These are phyloP conservation scores for Crenichthys baileyi DNA, from an alignment of 2,797 vertebrate genomes.

Conservation along the genomic window DNA sequence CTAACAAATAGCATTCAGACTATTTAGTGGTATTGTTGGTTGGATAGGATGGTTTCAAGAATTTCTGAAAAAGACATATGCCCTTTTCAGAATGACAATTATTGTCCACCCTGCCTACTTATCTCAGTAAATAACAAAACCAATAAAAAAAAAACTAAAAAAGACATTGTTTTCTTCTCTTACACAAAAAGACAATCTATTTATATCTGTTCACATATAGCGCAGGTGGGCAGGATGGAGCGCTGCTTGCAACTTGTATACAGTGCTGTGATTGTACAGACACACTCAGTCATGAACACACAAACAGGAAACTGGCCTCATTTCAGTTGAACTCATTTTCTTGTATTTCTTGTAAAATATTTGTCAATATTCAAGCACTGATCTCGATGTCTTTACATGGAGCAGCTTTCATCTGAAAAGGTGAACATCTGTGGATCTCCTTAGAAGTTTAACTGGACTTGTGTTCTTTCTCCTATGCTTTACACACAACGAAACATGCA, in stretches of 20 bases:
- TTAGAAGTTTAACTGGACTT: slow-evolving; percentile 77
- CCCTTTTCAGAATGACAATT: slow-evolving; percentile 78
- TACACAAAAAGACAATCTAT: slow-evolving; percentile 79
- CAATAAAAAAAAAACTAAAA: slow-evolving; percentile 31
- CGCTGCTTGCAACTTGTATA: slow-evolving; percentile 71
- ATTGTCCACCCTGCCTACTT: slow-evolving; percentile 77
- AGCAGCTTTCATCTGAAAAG: slow-evolving; percentile 34
- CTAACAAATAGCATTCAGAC: slow-evolving; percentile 86
- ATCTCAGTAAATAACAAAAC: slow-evolving; percentile 64
- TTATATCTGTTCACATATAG: slow-evolving; percentile 79
- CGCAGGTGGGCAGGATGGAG: slow-evolving; percentile 70
- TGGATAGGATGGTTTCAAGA: slow-evolving; percentile 73
- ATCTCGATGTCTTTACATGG: slow-evolving; percentile 41
- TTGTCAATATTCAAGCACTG: slow-evolving; percentile 51
- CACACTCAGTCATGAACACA: slow-evolving; percentile 67
- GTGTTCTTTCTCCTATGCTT: slow-evolving; percentile 46
- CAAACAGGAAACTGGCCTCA: slow-evolving; percentile 64
- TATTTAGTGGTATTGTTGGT: slow-evolving; percentile 89
- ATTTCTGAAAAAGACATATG: slow-evolving; percentile 63
- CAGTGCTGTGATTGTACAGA: slow-evolving; percentile 81
- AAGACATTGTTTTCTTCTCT: slow-evolving; percentile 72
- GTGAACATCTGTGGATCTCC: slow-evolving; percentile 76
- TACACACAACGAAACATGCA: slow-evolving; percentile 59
- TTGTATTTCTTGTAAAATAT: slow-evolving; percentile 61
- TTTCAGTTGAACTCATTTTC: slow-evolving; percentile 46